Evolutionary conservation across 2,113 vertebrate species (phyloP), one percentile per base, ranked within the genome.

Genomic region (Centrocercus urophasianus): DNA sequence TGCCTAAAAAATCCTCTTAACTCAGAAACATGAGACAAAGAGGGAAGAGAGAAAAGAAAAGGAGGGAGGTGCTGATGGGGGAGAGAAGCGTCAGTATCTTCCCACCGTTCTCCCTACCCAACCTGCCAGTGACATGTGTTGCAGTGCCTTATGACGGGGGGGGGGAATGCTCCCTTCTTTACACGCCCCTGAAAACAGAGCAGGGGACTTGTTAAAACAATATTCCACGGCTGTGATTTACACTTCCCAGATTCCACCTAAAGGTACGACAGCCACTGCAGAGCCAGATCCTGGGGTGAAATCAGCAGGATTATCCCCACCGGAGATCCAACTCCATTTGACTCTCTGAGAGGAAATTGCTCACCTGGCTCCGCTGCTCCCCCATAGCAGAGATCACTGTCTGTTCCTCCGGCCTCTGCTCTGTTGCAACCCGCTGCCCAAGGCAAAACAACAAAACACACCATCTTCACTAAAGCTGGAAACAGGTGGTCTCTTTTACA

Each of bases 1-100:
- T 96, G 93, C 89, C 92, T 97, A 95, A 96, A 97, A 98, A 98
- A 98, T 98, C 97, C 96, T 95, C 97, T 98, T 98, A 97, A 97
- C 97, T 98, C 92, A 75, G 95, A 98, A 97, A 95, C 85, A 95
- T 3, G 21, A 97, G 96, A 93, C 95, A 97, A 97, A 97, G 88
- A 76, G 66, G 42, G 74, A 79, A 94, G 54, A 83, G 59, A 82
- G 80, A 87, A 83, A 83, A 66, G 66, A 89, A 96, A 92, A 18
- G 22, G 69, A 88, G 61, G 89, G 79, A 93, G 82, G 71, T 76
- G 66, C 67, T 65, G 9, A n/a, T 12, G 42, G 63, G 21, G 16
- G 52, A 21, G 13, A 86, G 75, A 86, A 94, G 34, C 45, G 57
- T 86, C 60, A 76, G 91, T 95, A 91, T 94, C 80, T 76, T 48